phyloP scores from a whole-genome alignment of 2,797 vertebrate genomes.

The Neosilurus mollespiculum region DNA sequence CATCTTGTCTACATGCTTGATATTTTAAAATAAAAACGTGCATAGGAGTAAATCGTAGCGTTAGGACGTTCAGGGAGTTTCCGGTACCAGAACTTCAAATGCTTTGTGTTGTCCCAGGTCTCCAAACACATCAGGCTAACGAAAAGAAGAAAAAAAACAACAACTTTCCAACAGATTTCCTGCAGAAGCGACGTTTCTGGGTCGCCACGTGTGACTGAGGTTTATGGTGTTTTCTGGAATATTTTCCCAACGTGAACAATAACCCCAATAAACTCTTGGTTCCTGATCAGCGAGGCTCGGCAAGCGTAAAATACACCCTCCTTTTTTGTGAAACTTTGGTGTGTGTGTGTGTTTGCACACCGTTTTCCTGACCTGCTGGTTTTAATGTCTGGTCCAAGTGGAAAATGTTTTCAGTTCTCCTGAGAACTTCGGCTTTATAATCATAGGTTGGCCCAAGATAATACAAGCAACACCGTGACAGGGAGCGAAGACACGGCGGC shows the following conservation, averaged over 20 bases:
- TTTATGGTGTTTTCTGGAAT: not conserved
- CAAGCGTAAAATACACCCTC: not conserved
- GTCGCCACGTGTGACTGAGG: not conserved
- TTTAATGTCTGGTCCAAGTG: not conserved
- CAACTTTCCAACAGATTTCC: not conserved
- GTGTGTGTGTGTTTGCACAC: not conserved
- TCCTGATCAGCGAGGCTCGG: not conserved
- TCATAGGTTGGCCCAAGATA: not conserved
- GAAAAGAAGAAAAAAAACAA: not conserved
- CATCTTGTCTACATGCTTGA: not conserved
- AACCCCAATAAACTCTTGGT: not conserved
- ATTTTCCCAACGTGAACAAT: not conserved
- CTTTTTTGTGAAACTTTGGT: not conserved
- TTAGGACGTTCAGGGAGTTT: no score
- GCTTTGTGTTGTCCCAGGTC: no score
- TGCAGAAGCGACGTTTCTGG: not conserved
- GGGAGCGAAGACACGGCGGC: not conserved
- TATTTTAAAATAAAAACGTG: not conserved
- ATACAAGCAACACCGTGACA: not conserved
- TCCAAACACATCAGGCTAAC: not conserved
- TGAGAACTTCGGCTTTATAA: not conserved
- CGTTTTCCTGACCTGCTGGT: not conserved
- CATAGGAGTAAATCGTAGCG: no score
- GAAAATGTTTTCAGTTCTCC: not conserved
- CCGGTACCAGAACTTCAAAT: not conserved